Evolutionary conservation across 2,888 invertebrate species (phyloP), one percentile per base, ranked within the genome.

Genomic region (Heliconius hortense): DNA sequence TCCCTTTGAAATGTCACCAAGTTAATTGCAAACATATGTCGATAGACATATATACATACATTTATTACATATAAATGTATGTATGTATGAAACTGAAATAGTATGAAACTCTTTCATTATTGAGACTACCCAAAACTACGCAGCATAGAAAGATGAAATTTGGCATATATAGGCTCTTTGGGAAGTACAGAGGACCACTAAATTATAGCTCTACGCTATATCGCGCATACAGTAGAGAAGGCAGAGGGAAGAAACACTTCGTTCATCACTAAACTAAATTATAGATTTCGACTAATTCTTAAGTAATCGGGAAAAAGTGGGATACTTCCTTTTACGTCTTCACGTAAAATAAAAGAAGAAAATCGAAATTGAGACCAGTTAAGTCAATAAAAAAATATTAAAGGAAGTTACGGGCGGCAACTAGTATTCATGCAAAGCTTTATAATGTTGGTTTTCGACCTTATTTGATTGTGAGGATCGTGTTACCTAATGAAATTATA

Each of bases 1-100:
- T 31, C 56, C 77, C 76, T 73, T 70, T 69, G 69, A 73, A 73
- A 76, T 76, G 76, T 76, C 76, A 73, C 69, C 72, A 48, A 75
- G 77, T 71, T 77, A 80, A 82, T 82, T 80, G 79, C 76, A 69
- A 81, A 80, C 83, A 84, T 77, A 83, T 82, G 82, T 78, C 79
- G 79, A 75, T 77, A 72, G 75, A 80, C 75, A 73, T 76, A 80
- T 75, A 66, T 72, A 76, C 76, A 79, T 74, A 78, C 81, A 63
- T 63, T 10, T 35, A 35, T 39, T 24, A 43, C 24, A 66, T 39
- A 39, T 11, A 79, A 80, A 43, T 73, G 68, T 77, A 76, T 80
- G 79, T 53, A 21, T 53, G 4, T 26, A 60, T 60, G 26, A 21
- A 56, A 56, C n/a, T 10, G n/a, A n/a, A n/a, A n/a, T n/a, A n/a